Conservation (phyloP, 2,113 vertebrate genomes). For the Vulpes ferrilata region DNA sequence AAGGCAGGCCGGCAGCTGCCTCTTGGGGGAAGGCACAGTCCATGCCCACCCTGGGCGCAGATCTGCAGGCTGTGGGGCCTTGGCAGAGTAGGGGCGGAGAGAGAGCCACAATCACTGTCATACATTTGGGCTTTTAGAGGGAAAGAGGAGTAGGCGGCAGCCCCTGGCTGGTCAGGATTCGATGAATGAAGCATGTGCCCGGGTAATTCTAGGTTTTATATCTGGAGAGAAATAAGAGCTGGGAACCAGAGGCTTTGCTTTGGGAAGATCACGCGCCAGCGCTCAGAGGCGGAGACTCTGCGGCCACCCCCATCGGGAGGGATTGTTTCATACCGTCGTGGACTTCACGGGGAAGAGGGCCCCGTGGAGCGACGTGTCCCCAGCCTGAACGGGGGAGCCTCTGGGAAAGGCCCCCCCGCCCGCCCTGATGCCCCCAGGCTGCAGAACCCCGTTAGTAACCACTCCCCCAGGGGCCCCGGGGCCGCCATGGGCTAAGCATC, state of each 20-base stretch:
- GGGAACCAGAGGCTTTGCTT: not conserved
- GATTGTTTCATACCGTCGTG: accelerated
- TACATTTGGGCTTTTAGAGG: not conserved
- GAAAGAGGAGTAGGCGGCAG: not conserved
- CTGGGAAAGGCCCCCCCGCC: too few species aligned
- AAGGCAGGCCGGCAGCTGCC: not conserved
- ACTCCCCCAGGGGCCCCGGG: too few species aligned
- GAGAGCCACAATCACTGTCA: not conserved
- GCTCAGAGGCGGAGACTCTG: not conserved
- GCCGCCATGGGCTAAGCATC: too few species aligned
- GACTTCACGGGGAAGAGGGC: not conserved
- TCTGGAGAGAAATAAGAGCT: not conserved
- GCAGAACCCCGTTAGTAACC: not conserved
- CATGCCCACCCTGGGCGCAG: not conserved
- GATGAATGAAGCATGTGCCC: not conserved
- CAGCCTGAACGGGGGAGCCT: not conserved
- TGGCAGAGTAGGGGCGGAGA: not conserved
- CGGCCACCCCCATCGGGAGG: accelerated
- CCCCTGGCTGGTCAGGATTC: not conserved
- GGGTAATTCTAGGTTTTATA: not conserved
- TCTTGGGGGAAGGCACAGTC: accelerated
- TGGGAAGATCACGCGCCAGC: not conserved
- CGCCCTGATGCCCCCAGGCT: too few species aligned
- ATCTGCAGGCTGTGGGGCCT: not conserved
- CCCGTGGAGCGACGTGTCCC: accelerated